A percentile compares a stretch with the other conserved stretches of the same genome.
phyloP scores from a whole-genome alignment of 64 coral and sea anemone species.

The Montipora cactus region DNA sequence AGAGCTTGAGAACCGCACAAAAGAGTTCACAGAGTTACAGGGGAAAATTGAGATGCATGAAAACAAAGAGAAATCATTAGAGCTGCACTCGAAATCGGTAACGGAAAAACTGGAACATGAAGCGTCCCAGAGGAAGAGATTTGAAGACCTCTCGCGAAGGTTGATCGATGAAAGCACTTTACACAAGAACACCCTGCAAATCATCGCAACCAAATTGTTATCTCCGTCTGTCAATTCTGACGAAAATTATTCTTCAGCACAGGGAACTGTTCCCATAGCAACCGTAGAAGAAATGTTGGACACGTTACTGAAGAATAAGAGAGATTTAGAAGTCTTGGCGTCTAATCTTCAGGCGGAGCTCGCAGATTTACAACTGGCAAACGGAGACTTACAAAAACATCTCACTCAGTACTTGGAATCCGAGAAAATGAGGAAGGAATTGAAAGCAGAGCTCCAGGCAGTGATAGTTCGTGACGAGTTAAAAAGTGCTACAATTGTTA shows the following conservation, averaged over 20 bases:
- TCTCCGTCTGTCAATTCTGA: background rate
- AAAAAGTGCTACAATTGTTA: conserved; percentile 7
- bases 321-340: conserved; percentile 50
- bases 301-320: conserved; percentile 52
- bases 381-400: conserved; percentile 65
- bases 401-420: conserved; percentile 48
- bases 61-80: conserved; percentile 87
- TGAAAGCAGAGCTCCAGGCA: conserved; percentile 49
- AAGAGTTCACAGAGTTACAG: conserved; percentile 60
- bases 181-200: conserved; percentile 39
- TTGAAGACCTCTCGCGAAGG: conserved; percentile 37
- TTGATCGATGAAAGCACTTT: conserved; percentile 55
- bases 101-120: conserved; percentile 80
- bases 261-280: conserved; percentile 54
- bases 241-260: background rate
- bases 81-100: conserved; percentile 85
- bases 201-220: conserved; percentile 64
- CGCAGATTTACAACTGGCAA: conserved; percentile 49
- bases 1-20: conserved; percentile 60
- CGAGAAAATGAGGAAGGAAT: conserved; percentile 44
- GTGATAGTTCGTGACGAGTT: conserved; percentile 11
- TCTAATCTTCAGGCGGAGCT: conserved; percentile 47
- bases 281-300: conserved; percentile 83
- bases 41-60: conserved; percentile 77
- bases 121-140: conserved; percentile 62